These are phyloP conservation scores for Halcyon badia DNA, from an alignment of 2,797 vertebrate species.

Conservation along the genomic window DNA sequence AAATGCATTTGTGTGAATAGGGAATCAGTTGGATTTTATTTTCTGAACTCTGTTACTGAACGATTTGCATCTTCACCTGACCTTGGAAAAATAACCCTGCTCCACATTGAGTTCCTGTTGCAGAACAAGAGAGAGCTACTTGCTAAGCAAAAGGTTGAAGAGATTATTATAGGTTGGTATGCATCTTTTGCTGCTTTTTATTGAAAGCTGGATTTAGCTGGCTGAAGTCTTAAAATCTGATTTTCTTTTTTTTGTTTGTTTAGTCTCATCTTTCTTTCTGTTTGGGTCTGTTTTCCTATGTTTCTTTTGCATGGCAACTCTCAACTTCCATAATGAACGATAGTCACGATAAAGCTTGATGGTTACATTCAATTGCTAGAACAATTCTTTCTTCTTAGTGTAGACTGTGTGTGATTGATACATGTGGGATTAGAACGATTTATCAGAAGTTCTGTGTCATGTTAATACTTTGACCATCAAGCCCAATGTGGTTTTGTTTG, in stretches of 20 bases:
- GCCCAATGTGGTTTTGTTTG: neutral
- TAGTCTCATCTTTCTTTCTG: neutral
- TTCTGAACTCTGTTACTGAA: conserved; percentile 86
- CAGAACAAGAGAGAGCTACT: conserved; percentile 87
- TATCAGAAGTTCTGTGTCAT: neutral
- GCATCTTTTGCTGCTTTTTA: conserved; percentile 23
- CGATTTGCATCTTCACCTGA: conserved; percentile 89
- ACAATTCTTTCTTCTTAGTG: neutral
- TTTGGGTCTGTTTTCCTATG: neutral
- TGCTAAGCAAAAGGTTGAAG: conserved; percentile 91
- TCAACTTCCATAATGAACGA: neutral
- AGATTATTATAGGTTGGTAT: conserved; percentile 86
- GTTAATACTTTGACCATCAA: neutral
- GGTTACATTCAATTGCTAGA: neutral
- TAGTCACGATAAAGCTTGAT: neutral
- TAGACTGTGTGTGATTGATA: neutral
- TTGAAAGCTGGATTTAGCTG: neutral
- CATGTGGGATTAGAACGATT: neutral
- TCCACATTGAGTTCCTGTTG: conserved; percentile 89
- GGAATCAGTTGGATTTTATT: conserved; percentile 88
- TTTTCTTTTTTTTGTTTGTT: neutral
- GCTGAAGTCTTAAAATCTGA: neutral
- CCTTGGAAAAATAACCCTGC: conserved; percentile 84
- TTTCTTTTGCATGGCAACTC: neutral
- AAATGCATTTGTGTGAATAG: conserved; percentile 79